Conservation (phyloP, 1,140 invertebrate species). For the Onthophagus taurus region DNA sequence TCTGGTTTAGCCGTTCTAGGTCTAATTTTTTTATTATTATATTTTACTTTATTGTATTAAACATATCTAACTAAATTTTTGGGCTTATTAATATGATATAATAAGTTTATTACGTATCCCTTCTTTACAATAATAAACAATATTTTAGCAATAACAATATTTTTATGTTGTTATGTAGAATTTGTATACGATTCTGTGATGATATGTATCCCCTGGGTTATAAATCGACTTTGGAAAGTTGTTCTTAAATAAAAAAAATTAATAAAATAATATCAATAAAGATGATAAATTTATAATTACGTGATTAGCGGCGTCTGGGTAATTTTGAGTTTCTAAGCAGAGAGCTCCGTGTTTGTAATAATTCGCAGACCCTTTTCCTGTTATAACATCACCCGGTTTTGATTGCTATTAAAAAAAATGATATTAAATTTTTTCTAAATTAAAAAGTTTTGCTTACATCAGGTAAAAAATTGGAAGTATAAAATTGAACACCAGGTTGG, state of each 20-base stretch:
- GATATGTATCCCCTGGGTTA: constrained; percentile 61
- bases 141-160: too few relatives aligned
- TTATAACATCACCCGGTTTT: constrained; percentile 67
- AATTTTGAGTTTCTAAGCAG: constrained; percentile 87
- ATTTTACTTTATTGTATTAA: too few relatives aligned
- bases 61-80: too few relatives aligned
- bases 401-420: too few relatives aligned
- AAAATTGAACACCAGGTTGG: constrained; percentile 86
- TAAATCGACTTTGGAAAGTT: constrained; percentile 67
- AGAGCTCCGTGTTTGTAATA: constrained; percentile 76
- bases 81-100: too few relatives aligned
- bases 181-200: constrained; percentile 27
- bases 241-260: constrained; percentile 40
- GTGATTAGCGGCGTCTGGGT: constrained; percentile 83
- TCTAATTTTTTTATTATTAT: too few relatives aligned
- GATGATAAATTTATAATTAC: constrained; percentile 36
- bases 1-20: too few relatives aligned
- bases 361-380: constrained; percentile 42
- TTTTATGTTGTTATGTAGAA: too few relatives aligned
- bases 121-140: too few relatives aligned
- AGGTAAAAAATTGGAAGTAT: constrained; percentile 72
- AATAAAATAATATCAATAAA: constrained; percentile 8
- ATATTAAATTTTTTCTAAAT: constrained; percentile 9
- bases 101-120: too few relatives aligned
- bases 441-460: too few relatives aligned